Base-by-base conservation (phyloP, 1,140 invertebrate species). In the Scaptomyza hsui region DNA sequence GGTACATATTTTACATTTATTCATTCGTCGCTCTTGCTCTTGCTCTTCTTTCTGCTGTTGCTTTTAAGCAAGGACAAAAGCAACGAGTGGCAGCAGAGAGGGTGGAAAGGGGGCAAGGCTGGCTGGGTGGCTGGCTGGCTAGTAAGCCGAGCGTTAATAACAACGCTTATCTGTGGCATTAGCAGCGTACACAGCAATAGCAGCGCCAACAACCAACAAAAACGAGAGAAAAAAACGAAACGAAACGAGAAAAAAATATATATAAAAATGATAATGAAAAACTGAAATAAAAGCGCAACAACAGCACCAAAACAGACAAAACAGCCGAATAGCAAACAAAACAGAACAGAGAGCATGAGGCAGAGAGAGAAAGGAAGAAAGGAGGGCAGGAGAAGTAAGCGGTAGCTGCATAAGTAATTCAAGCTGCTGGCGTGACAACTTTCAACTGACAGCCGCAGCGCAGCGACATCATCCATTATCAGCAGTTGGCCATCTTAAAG, bases 121-220 rank as follows among this genome's bases (percentile, higher is more conserved):
- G 78, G 42, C 60, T 48, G 67, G 53, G 59, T 68, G 68, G 63
- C 68, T 69, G 75, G 49, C 63, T 67, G 67, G 64, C 77, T 86
- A 73, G 83, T 89, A 89, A 89, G 86, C 83, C 79, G 79, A 89
- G 83, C 83, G 83, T 89, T 89, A 89, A 89, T 89, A 89, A 89
- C 83, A 89, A 79, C 83, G 83, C 83, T 89, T 89, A 89, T 89
- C 83, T 89, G 75, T 70, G 79, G 83, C 83, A 89, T 89, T 89
- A 89, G 80, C 72, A 89, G 86, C 74, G 71, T 73, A 55, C 64
- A 82, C 67, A 85, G 75, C 80, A 79, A 68, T 63, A 64, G 42
- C 67, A 60, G 35, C 18, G 19, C 29, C 65, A 51, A 18, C 24
- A n/a, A 18, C 16, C 74, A 64, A 37, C 21, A 52, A 42, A 35